Conservation (phyloP, 2,888 invertebrate genomes). For the Cyclophora albipunctata region DNA sequence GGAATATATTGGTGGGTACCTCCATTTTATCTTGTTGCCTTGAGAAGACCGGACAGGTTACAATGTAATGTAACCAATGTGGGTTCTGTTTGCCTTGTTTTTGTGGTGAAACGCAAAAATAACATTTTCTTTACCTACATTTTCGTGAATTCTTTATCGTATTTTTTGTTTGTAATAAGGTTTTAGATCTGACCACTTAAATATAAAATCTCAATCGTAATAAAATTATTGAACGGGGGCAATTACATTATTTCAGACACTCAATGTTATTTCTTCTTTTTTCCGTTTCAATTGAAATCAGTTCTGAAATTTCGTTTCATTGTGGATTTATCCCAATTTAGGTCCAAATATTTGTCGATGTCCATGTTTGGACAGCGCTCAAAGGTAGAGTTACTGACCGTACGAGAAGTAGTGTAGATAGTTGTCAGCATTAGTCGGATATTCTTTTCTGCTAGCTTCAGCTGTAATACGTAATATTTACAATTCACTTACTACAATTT, state of each 20-base stretch:
- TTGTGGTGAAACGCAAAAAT: conserved; percentile 3
- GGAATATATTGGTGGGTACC: conserved; percentile 43
- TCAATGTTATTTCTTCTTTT: not conserved
- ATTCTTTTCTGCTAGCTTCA: conserved; percentile 26
- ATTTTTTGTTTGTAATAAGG: no score
- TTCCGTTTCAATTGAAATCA: not conserved
- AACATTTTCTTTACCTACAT: not conserved
- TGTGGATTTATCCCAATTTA: conserved; percentile 5
- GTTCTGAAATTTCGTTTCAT: conserved; percentile 1
- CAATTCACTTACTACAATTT: no score
- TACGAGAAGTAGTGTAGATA: conserved; percentile 27
- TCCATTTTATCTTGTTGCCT: conserved; percentile 20
- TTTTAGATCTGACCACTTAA: no score
- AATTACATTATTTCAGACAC: no score
- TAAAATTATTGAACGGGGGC: no score
- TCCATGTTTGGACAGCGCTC: conserved; percentile 17
- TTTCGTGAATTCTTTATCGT: not conserved
- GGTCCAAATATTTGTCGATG: conserved; percentile 8
- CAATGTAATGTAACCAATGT: conserved; percentile 19
- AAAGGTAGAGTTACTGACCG: conserved; percentile 21
- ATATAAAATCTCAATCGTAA: no score
- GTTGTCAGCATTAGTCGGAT: conserved; percentile 17
- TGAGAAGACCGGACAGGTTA: conserved; percentile 15
- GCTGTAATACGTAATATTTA: conserved; percentile 1
- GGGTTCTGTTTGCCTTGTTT: conserved; percentile 8